Evolutionary conservation across 2,888 invertebrate genomes (phyloP), one percentile per base, ranked within the genome.

Genomic region (Plagiodera versicolora): DNA sequence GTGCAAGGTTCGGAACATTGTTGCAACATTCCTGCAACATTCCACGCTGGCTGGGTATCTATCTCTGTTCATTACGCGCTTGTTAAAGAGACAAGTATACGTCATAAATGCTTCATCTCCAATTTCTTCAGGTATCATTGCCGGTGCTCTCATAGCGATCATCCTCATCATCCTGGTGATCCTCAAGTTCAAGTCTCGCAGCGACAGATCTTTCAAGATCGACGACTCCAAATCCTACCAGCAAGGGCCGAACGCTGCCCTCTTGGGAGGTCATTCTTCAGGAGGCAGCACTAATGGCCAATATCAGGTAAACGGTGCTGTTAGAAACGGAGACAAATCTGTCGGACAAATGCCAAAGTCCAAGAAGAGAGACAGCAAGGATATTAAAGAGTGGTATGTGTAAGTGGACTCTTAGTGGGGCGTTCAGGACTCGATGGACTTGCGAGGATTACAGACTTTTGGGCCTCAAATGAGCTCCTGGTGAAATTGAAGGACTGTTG

Each of bases 331-430:
- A 28, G 79, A 85, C 54, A 84, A 83, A 49, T 67, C 69, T 19
- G 68, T 72, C 57, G 82, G 24, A 2, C 61, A 59, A 49, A 64
- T 80, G 50, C 68, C 72, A 70, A 79, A 78, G 65, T 64, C 72
- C 65, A 86, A 90, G 81, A 92, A 92, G 76, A 85, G 88, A 66
- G 87, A 89, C 78, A 87, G 90, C 65, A 93, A 94, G 85, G 94
- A 94, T 79, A 92, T 95, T 78, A 95, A 95, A 84, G 95, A 95
- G 85, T 95, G 95, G 95, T 95, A 95, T 81, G 95, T 95, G 81
- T 95, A 90, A 86, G 72, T 61, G 60, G 48, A 14, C 6, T 17
- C 28, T 8, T 30, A 14, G 17, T 17, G n/a, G 52, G 52, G 24
- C 50, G 18, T 24, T 17, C 19, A 20, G 24, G 28, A 49, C 30